Evolutionary conservation across 2,113 vertebrate species (phyloP).

Genomic region (Nanorana parkeri): DNA sequence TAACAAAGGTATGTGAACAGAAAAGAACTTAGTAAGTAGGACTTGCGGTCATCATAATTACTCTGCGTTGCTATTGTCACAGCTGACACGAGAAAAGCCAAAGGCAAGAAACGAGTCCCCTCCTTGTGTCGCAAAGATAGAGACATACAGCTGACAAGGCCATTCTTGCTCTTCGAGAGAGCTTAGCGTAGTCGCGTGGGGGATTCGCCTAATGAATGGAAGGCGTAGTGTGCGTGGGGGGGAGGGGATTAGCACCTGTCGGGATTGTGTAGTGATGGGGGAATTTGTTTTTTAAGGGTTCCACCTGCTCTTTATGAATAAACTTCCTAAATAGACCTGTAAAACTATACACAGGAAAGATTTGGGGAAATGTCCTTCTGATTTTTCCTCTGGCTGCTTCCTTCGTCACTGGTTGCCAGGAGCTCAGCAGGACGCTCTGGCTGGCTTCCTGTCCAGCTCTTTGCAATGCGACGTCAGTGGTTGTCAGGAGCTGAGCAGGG

Average conservation of each 20-base stretch:
- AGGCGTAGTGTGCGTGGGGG: slow-evolving; percentile 34
- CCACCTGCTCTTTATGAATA: slow-evolving; percentile 34
- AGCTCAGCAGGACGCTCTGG: too few species aligned
- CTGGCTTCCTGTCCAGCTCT: too few species aligned
- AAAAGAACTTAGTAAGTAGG: slow-evolving; percentile 18
- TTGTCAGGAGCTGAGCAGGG: too few species aligned
- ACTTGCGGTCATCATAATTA: slow-evolving; percentile 50
- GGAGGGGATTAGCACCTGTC: slow-evolving; percentile 49
- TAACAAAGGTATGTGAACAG: slow-evolving; percentile 40
- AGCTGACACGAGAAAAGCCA: slow-evolving; percentile 37
- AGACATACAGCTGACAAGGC: slow-evolving; percentile 13
- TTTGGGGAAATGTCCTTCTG: too few species aligned
- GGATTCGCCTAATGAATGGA: slow-evolving; percentile 45
- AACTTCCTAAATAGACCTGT: background rate
- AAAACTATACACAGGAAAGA: background rate
- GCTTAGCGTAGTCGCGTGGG: slow-evolving; percentile 47
- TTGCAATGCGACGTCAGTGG: too few species aligned
- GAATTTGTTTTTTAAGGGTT: slow-evolving; percentile 6
- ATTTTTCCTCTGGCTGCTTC: too few species aligned
- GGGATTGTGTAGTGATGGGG: background rate
- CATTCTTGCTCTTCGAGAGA: slow-evolving; percentile 35
- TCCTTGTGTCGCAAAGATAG: slow-evolving; percentile 26
- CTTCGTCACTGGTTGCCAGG: too few species aligned
- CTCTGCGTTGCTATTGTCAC: slow-evolving; percentile 37
- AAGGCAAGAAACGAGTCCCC: slow-evolving; percentile 39